Evolutionary conservation across 2,797 vertebrate species (phyloP), one percentile per base, ranked within the genome.

Genomic region (Gorsachius magnificus): DNA sequence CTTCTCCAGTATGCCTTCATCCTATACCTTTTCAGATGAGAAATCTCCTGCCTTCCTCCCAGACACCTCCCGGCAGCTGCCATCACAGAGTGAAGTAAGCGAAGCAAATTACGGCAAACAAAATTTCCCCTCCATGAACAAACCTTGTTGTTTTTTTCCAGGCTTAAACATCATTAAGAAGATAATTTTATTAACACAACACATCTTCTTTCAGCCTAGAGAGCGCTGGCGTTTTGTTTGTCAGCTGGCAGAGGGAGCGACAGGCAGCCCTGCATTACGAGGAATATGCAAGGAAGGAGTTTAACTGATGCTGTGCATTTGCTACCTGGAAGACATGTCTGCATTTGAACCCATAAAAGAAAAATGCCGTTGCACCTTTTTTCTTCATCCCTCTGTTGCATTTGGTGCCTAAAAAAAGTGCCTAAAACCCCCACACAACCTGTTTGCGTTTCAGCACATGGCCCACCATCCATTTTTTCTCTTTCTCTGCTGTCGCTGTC

Each of bases 161-260:
- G 93, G 80, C 21, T 90, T 79, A 54, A 81, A 74, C 84, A 94
- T 90, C 58, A 70, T 87, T 64, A 88, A 69, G 61, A 65, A 66
- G 85, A 89, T 41, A 66, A 87, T 88, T 94, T 82, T 58, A 76
- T 90, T 82, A 96, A 93, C 64, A 46, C 74, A 51, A 26, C 69
- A 48, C 89, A 72, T 87, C 83, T 93, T 60, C 85, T 64, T 89
- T 71, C 51, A 85, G 57, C 24, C 4, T 9, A 35, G 28, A 51
- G 35, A 54, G 36, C 53, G 72, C 48, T 82, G 88, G 64, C 41
- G 16, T 89, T 93, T 88, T 83, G 83, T 81, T 87, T 75, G 82
- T 43, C 79, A 61, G 43, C 76, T 79, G 54, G 74, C 83, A 89
- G 63, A 90, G 61, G 41, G 33, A 79, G 50, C 46, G 38, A 29